Evolutionary conservation across 2,888 invertebrate species (phyloP).

Genomic region (Hypolimnas misippus): DNA sequence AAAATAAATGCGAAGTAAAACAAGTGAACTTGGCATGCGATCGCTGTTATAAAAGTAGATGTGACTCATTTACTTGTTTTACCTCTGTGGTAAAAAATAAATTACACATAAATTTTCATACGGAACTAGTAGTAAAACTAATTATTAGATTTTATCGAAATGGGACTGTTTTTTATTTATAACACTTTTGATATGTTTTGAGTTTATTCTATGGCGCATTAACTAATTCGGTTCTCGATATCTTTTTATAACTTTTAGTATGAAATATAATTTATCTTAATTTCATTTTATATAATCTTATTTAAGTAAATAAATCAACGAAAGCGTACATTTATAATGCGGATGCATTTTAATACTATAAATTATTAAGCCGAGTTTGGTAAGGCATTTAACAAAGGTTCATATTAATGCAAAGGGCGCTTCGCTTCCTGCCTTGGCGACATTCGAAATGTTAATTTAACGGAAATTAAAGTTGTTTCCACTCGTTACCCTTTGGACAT

Average conservation of each 20-base stretch:
- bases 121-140: no score
- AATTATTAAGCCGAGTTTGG: slow-evolving; percentile 41
- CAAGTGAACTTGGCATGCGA: slow-evolving; percentile 22
- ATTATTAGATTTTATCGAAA: no score
- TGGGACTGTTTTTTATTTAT: no score
- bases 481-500: slow-evolving; percentile 73
- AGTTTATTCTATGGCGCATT: no score
- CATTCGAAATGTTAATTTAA: slow-evolving; percentile 79
- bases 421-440: slow-evolving; percentile 65
- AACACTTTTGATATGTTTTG: no score
- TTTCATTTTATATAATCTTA: no score
- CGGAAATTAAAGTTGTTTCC: slow-evolving; percentile 83
- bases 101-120: no score
- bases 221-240: no score
- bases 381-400: slow-evolving; percentile 50
- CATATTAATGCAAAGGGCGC: slow-evolving; percentile 68
- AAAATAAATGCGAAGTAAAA: slow-evolving; percentile 35
- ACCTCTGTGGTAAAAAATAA: neutral
- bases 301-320: neutral
- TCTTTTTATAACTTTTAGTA: no score
- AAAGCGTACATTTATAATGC: slow-evolving; percentile 16
- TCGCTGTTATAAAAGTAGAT: neutral
- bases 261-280: neutral
- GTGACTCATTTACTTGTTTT: neutral
- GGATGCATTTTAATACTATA: slow-evolving; percentile 34